Percentiles rank a stretch among this genome's conserved stretches.
These are phyloP conservation scores for Xiphorhynchus elegans DNA, from an alignment of 2,113 vertebrate species.

Conservation along the genomic window DNA sequence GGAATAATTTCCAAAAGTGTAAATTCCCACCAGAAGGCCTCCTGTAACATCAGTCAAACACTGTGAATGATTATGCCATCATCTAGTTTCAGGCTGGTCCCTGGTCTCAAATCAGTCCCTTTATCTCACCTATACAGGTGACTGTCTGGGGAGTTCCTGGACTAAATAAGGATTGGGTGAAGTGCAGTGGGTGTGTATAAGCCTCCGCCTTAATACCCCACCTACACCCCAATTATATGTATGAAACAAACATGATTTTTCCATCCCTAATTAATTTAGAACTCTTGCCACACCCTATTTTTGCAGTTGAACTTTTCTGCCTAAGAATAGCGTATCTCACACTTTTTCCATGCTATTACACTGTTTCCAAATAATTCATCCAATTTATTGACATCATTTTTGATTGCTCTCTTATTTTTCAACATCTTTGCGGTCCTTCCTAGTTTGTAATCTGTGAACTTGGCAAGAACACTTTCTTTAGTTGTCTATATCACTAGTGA, in stretches of 20 bases:
- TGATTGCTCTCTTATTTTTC: background rate
- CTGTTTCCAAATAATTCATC: background rate
- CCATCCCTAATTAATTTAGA: background rate
- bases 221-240: background rate
- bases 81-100: background rate
- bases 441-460: background rate
- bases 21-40: background rate
- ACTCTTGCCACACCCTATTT: fast-evolving
- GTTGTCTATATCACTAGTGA: background rate
- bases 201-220: background rate
- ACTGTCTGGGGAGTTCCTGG: background rate
- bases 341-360: background rate
- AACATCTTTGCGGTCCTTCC: background rate
- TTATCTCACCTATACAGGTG: background rate
- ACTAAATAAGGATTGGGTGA: background rate
- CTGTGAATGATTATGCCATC: background rate
- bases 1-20: background rate
- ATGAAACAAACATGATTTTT: background rate
- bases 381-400: background rate
- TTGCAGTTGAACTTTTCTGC: background rate
- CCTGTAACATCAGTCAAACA: background rate
- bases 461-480: background rate
- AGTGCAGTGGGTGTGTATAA: background rate
- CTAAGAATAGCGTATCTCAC: background rate
- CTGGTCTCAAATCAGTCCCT: background rate